A percentile compares a stretch with the other conserved stretches of the same genome.
Conservation (phyloP, 1,140 invertebrate species). For the Argopecten irradians region DNA sequence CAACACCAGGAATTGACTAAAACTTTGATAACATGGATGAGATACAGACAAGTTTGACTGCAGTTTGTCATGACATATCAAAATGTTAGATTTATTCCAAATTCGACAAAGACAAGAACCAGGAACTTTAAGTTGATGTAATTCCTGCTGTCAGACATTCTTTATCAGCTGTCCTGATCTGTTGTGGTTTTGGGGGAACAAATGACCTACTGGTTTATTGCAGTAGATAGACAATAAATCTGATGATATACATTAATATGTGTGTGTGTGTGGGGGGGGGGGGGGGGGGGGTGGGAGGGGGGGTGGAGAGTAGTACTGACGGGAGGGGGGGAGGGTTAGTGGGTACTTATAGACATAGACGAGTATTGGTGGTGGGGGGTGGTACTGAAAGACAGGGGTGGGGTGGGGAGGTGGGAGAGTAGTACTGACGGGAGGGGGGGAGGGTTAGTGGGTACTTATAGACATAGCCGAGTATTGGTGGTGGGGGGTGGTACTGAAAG, state of each 20-base stretch:
- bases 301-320: too few species aligned
- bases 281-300: too few species aligned
- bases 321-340: too few species aligned
- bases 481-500: too few species aligned
- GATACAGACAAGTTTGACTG: background rate
- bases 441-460: too few species aligned
- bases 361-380: too few species aligned
- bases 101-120: background rate
- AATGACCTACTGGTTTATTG: background rate
- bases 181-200: background rate
- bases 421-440: too few species aligned
- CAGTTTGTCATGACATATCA: background rate
- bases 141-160: background rate
- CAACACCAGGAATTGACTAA: background rate
- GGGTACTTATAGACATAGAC: too few species aligned
- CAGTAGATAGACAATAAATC: background rate
- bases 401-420: too few species aligned
- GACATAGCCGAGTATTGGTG: too few species aligned
- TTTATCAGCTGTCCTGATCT: background rate
- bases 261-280: background rate
- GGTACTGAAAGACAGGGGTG: too few species aligned
- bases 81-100: background rate
- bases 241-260: background rate
- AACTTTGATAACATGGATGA: background rate
- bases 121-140: background rate